phyloP scores from a whole-genome alignment of 92 coral and sea anemone species.

The Galaxea fascicularis region DNA sequence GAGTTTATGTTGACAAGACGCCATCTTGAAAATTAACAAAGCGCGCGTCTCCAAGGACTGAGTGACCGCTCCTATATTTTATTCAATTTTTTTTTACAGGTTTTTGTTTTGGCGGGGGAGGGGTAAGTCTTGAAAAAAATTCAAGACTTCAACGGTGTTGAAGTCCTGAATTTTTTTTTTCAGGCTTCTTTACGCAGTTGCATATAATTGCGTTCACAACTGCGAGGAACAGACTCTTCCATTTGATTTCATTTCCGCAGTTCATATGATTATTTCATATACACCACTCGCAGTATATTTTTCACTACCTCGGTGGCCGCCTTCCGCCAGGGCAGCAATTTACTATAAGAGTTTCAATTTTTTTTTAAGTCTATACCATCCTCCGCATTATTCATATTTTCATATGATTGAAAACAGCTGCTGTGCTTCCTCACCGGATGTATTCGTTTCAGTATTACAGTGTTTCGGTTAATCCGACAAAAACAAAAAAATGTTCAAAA shows the following conservation, averaged over 20 bases:
- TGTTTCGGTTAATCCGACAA: background rate
- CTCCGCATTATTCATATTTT: background rate
- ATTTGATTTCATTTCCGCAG: no score
- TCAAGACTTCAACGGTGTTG: no score
- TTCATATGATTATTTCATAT: no score
- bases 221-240: no score
- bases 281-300: no score
- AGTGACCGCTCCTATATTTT: constrained; percentile 49
- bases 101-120: constrained; percentile 1
- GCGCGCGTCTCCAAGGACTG: constrained; percentile 74
- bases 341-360: no score
- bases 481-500: constrained; percentile 1
- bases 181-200: no score
- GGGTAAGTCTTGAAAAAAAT: background rate
- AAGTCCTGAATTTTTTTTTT: no score
- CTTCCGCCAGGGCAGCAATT: no score
- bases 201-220: no score
- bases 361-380: no score
- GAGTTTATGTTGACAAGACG: constrained; percentile 78
- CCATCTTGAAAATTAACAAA: constrained; percentile 75
- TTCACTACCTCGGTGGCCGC: background rate
- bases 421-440: background rate
- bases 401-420: constrained; percentile 14
- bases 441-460: background rate
- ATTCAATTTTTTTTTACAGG: no score